Evolutionary conservation across 1,140 invertebrate species (phyloP), one percentile per base, ranked within the genome.

Genomic region (Leptopilina clavipes): DNA sequence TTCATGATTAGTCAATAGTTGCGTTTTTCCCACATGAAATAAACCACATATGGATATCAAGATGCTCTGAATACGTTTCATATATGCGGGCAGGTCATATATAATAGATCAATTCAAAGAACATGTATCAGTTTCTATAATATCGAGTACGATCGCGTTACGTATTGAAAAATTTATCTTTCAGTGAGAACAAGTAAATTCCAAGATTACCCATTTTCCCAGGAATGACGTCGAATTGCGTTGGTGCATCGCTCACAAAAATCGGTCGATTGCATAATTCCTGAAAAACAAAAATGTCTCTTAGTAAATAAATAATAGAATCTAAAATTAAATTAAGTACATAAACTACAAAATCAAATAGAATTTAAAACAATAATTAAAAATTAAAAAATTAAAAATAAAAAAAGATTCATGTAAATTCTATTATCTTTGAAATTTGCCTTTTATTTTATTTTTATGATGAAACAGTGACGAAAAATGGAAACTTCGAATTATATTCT

Each of bases 181-280:
- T 14, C 12, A 45, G 22, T 31, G 31, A 25, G 54, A 31, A 52
- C n/a, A 72, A 56, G 25, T 31, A 56, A 45, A 73, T 73, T 52
- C 19, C 7, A 14, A 56, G 18, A 93, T 94, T 91, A 96, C 96
- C 96, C 91, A 98, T 94, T 93, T 97, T 97, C 17, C 96, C 96
- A 6, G 96, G 94, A 72, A 93, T 93, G 48, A 97, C 94, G 87
- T 97, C 96, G 86, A 97, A 97, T 72, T 94, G 94, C 11, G 94
- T 90, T 14, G 93, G 93, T 6, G 93, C 93, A 88, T 96, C 95
- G 85, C 94, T 93, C 9, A 97, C 93, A 85, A 98, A 97, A 25
- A 94, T 92, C 0, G 96, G 96, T 85, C 94, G 91, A 73, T 91
- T 88, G 85, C 92, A 94, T 45, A 97, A 88, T 86, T 97, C 96